Conservation (phyloP, 2,888 invertebrate species). For the Drosophila mulleri region DNA sequence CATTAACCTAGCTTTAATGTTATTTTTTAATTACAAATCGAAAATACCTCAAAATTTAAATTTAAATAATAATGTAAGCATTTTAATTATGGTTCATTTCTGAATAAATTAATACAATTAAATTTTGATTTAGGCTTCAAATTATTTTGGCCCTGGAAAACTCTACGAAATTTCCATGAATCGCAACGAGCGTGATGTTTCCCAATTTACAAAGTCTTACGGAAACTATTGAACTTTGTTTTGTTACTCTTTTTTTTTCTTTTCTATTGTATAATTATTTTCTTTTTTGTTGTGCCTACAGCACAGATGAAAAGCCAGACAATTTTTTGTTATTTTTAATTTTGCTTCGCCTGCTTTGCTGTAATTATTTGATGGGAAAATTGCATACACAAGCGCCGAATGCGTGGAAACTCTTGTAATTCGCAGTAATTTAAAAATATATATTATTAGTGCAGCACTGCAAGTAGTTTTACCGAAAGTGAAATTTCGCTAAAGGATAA, state of each 20-base stretch:
- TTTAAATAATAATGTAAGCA: neutral
- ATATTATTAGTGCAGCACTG: conserved; percentile 30
- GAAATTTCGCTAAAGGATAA: conserved; percentile 20
- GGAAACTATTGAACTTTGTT: conserved; percentile 47
- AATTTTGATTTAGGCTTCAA: neutral
- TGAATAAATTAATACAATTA: neutral
- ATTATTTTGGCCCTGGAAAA: conserved; percentile 2
- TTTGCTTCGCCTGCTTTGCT: conserved; percentile 33
- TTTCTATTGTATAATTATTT: conserved; percentile 33
- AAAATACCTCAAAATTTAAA: conserved; percentile 4
- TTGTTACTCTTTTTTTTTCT: conserved; percentile 4
- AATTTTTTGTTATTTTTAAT: conserved; percentile 27
- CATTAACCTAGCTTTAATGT: neutral
- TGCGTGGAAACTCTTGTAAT: conserved; percentile 45
- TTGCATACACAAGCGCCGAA: conserved; percentile 30
- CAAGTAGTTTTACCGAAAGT: conserved; percentile 25
- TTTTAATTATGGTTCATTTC: neutral
- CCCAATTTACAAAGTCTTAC: conserved; percentile 25
- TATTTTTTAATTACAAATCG: conserved; percentile 2
- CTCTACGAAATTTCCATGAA: neutral
- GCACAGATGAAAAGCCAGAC: conserved; percentile 9
- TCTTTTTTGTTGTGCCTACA: conserved; percentile 7
- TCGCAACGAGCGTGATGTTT: conserved; percentile 13
- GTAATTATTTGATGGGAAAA: conserved; percentile 48
- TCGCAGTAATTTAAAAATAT: conserved; percentile 50